Evolutionary conservation across 2,113 vertebrate species (phyloP).

Genomic region (Promerops cafer): DNA sequence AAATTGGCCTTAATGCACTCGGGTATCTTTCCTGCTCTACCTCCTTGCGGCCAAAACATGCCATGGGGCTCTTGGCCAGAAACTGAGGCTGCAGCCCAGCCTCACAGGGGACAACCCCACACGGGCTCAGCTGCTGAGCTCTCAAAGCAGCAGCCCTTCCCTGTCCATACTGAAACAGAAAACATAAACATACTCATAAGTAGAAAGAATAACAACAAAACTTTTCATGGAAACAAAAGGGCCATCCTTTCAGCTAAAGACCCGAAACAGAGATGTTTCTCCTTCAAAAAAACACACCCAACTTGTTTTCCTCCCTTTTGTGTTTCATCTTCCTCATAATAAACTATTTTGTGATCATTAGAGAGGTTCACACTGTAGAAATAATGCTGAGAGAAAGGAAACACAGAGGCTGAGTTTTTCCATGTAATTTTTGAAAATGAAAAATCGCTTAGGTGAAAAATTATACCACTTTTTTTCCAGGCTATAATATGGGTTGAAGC

Average conservation of each 20-base stretch:
- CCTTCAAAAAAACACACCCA: background rate
- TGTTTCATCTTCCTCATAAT: background rate
- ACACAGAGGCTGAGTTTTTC: background rate
- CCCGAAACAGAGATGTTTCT: background rate
- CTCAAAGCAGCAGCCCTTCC: background rate
- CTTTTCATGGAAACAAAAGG: background rate
- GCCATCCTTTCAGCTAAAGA: background rate
- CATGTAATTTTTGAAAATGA: background rate
- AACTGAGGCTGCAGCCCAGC: background rate
- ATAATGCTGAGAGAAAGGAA: background rate
- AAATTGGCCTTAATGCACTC: background rate
- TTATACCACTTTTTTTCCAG: background rate
- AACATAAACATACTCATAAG: background rate
- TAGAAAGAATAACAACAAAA: background rate
- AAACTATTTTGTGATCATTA: background rate
- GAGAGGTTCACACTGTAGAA: background rate
- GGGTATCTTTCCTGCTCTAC: background rate
- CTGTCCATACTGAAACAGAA: background rate
- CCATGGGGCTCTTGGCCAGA: background rate
- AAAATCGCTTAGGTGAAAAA: background rate
- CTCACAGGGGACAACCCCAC: background rate
- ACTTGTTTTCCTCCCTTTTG: background rate
- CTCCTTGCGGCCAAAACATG: background rate
- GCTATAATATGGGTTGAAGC: background rate
- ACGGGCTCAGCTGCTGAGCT: background rate